These are phyloP conservation scores for Heteractis magnifica DNA, from an alignment of 92 coral and sea anemone genomes.

Conservation along the genomic window DNA sequence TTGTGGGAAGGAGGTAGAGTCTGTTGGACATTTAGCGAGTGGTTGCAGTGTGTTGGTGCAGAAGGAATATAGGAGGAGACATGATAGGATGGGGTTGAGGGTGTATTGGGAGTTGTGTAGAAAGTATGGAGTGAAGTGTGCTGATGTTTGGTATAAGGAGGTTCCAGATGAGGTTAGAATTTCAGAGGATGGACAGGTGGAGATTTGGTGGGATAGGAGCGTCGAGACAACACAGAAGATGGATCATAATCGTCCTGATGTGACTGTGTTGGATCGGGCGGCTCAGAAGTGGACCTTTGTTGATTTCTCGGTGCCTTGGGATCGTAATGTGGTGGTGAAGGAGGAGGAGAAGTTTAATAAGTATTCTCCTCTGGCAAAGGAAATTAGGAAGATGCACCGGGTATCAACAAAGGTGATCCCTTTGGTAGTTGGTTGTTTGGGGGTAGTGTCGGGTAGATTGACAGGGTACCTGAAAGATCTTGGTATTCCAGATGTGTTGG, in stretches of 20 bases:
- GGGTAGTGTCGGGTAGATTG: conserved; percentile 24
- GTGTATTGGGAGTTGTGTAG: too few species aligned
- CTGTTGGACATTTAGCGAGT: too few species aligned
- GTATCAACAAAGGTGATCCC: conserved; percentile 34
- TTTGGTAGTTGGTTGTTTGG: conserved; percentile 36
- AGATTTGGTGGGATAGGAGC: conserved; percentile 44
- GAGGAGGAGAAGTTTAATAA: conserved; percentile 32
- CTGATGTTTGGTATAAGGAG: too few species aligned
- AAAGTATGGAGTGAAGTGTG: too few species aligned
- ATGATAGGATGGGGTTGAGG: too few species aligned
- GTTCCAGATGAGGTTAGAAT: too few species aligned
- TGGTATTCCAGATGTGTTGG: too few species aligned
- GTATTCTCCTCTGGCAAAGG: conserved; percentile 27
- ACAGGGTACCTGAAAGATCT: too few species aligned
- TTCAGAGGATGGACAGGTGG: too few species aligned
- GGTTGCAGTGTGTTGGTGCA: too few species aligned
- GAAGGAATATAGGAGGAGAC: too few species aligned
- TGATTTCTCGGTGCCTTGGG: conserved; percentile 46
- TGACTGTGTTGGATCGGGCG: conserved; percentile 33
- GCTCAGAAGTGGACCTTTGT: conserved; percentile 27
- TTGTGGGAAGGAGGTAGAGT: too few species aligned
- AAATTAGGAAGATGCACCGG: conserved; percentile 25
- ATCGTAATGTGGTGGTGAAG: conserved; percentile 24
- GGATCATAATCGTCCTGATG: conserved; percentile 35
- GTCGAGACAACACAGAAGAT: conserved; percentile 40